Percentiles rank a stretch among this genome's conserved stretches.
These are phyloP conservation scores for Drosophila erecta DNA, from an alignment of 1,140 invertebrate genomes.

Conservation along the genomic window DNA sequence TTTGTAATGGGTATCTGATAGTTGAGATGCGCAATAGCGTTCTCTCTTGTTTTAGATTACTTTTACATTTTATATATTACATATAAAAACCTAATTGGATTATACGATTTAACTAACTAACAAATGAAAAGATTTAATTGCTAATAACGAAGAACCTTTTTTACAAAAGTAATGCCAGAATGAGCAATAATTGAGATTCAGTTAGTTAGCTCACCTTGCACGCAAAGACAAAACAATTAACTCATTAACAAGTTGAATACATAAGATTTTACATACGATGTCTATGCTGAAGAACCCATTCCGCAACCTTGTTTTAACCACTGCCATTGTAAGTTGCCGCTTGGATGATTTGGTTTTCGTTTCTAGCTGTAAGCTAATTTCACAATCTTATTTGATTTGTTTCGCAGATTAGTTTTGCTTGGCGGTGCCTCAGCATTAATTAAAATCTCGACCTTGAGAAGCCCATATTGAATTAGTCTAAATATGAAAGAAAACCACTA, in stretches of 20 bases:
- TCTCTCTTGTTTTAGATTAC: too few relatives aligned
- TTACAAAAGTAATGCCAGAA: neutral
- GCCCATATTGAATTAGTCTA: neutral
- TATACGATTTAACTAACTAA: neutral
- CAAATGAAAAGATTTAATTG: neutral
- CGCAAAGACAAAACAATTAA: neutral
- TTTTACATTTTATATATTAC: neutral
- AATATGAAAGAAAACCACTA: neutral
- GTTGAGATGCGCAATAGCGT: too few relatives aligned
- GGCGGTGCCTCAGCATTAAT: neutral
- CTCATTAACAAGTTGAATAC: constrained; percentile 4
- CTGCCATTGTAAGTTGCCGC: constrained; percentile 41
- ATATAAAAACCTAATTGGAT: neutral
- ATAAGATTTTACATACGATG: neutral
- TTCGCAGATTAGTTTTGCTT: neutral
- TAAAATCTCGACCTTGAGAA: neutral
- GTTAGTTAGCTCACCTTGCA: neutral
- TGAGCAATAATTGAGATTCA: constrained; percentile 12
- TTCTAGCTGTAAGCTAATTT: constrained; percentile 27
- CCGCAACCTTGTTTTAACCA: constrained; percentile 17
- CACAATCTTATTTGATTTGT: constrained; percentile 20
- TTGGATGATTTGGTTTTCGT: constrained; percentile 32
- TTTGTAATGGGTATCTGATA: too few relatives aligned
- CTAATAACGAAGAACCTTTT: neutral
- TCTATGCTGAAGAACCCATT: constrained; percentile 1